Percentiles rank a stretch among this genome's conserved stretches.
phyloP scores from a whole-genome alignment of 2,888 invertebrate species.

The Cheilosia soror region DNA sequence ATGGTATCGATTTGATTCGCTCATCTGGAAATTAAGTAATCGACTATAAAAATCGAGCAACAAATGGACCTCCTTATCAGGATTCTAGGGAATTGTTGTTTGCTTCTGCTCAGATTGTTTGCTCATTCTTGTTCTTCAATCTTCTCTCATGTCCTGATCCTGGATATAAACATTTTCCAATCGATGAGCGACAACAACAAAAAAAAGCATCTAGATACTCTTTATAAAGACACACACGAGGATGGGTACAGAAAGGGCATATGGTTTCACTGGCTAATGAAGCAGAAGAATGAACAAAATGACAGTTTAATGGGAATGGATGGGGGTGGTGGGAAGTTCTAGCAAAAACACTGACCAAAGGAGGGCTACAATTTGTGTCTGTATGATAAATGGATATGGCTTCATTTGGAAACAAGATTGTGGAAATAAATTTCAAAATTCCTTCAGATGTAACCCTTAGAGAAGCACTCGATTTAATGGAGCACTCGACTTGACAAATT shows the following conservation, averaged over 20 bases:
- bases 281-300: constrained; percentile 22
- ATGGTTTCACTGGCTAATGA: constrained; percentile 52
- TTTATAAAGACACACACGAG: background rate
- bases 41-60: constrained; percentile 15
- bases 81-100: background rate
- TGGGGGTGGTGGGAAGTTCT: constrained; percentile 6
- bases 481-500: background rate
- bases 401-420: background rate
- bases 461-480: background rate
- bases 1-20: constrained; percentile 29
- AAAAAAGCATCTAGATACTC: background rate
- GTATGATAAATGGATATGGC: too few relatives aligned
- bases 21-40: constrained; percentile 45
- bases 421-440: background rate
- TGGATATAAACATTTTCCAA: background rate
- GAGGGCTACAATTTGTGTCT: background rate
- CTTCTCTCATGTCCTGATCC: background rate
- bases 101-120: too few relatives aligned
- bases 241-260: constrained; percentile 2
- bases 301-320: background rate
- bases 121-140: background rate
- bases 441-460: background rate
- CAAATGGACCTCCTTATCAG: background rate
- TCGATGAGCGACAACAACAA: background rate
- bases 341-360: background rate